Conservation (phyloP, 2,888 invertebrate genomes). For the Cantharis lateralis region DNA sequence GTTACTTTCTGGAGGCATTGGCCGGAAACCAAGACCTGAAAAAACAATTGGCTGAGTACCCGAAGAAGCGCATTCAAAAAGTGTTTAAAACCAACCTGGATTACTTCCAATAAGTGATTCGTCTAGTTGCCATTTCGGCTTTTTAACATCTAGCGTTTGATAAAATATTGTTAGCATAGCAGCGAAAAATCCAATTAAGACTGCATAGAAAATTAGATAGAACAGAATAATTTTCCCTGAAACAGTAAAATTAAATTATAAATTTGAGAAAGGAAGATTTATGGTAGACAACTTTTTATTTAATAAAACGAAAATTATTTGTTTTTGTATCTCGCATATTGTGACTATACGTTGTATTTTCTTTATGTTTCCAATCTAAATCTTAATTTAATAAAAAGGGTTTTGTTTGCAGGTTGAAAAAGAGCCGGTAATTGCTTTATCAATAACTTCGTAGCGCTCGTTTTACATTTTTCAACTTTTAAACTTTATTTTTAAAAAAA, state of each 20-base stretch:
- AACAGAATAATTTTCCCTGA: constrained; percentile 94
- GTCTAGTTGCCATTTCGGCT: constrained; percentile 89
- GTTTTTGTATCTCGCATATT: too few relatives aligned
- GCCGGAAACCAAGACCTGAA: constrained; percentile 93
- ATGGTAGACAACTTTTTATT: background rate
- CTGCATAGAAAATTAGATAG: constrained; percentile 94
- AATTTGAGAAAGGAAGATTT: background rate
- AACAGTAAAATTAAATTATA: constrained; percentile 51
- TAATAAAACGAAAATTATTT: background rate
- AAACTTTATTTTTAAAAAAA: background rate
- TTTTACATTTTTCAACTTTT: background rate
- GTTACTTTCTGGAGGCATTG: constrained; percentile 89
- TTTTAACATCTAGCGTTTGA: constrained; percentile 82
- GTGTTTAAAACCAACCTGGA: constrained; percentile 70
- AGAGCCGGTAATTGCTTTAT: background rate
- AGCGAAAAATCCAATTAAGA: constrained; percentile 91
- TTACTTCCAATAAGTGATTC: constrained; percentile 89
- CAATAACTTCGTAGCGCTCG: background rate
- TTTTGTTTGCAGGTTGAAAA: background rate
- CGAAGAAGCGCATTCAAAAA: background rate
- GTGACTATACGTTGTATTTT: background rate
- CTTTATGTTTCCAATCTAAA: background rate
- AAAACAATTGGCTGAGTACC: constrained; percentile 9
- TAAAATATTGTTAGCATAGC: constrained; percentile 94
- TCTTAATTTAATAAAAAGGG: background rate